phyloP scores from a whole-genome alignment of 2,113 vertebrate species.

The Pedionomus torquatus region DNA sequence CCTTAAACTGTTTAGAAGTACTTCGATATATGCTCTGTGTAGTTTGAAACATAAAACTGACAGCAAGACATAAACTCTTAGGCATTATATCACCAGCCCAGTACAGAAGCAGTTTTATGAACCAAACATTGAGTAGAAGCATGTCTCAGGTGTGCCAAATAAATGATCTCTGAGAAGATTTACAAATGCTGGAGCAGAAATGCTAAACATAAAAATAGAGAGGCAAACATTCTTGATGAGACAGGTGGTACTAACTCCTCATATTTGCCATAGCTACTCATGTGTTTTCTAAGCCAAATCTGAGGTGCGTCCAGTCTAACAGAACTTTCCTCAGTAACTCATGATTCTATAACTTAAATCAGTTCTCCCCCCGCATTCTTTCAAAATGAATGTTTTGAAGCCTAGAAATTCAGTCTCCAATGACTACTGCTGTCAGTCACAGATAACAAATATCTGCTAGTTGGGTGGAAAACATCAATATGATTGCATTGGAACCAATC shows the following conservation, averaged over 20 bases:
- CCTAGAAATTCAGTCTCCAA: not conserved
- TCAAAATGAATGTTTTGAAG: not conserved
- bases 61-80: not conserved
- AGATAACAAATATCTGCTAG: not conserved
- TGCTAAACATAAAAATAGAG: not conserved
- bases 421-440: not conserved
- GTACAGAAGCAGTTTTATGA: slow-evolving; percentile 15
- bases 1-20: not conserved
- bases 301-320: not conserved
- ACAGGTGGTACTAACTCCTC: not conserved
- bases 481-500: not conserved
- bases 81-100: not conserved
- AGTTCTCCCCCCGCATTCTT: not conserved
- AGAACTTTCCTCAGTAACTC: not conserved
- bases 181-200: not conserved
- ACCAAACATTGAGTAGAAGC: not conserved
- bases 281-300: not conserved
- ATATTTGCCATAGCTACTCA: not conserved
- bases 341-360: not conserved
- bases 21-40: not conserved
- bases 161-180: slow-evolving; percentile 6
- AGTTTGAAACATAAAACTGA: not conserved
- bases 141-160: not conserved
- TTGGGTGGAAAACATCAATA: not conserved
- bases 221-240: not conserved